phyloP scores from a whole-genome alignment of 2,113 vertebrate species.

The Eptatretus burgeri region DNA sequence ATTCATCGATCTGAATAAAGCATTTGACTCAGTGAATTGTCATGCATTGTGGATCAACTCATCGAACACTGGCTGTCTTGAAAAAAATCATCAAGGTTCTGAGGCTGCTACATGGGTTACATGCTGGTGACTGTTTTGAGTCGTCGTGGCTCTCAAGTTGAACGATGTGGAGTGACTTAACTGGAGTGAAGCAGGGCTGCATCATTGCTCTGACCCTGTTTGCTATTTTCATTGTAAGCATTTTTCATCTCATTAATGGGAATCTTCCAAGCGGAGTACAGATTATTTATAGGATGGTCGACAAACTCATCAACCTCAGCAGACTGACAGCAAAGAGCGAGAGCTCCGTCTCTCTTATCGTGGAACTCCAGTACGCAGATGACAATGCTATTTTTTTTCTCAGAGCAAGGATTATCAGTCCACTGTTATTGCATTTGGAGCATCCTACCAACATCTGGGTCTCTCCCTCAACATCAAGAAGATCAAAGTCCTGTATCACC shows the following conservation, averaged over 20 bases:
- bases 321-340: too few relatives aligned
- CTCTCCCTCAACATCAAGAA: too few relatives aligned
- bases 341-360: neutral
- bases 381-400: neutral
- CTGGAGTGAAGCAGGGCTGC: slow-evolving; percentile 6
- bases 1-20: neutral
- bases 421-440: too few relatives aligned
- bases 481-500: too few relatives aligned
- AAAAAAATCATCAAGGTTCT: neutral
- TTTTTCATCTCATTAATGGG: slow-evolving; percentile 6
- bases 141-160: too few relatives aligned
- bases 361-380: slow-evolving; percentile 4
- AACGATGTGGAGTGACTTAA: too few relatives aligned
- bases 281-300: slow-evolving; percentile 6
- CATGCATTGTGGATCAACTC: too few relatives aligned
- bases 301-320: slow-evolving; percentile 8
- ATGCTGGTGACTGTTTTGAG: too few relatives aligned
- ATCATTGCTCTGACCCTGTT: neutral
- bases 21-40: neutral
- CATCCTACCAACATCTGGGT: too few relatives aligned
- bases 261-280: slow-evolving; percentile 2
- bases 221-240: slow-evolving; percentile 7
- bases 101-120: neutral
- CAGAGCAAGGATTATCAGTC: too few relatives aligned
- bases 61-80: neutral